phyloP scores from a whole-genome alignment of 2,888 invertebrate genomes.

The Sthenelais limicola region DNA sequence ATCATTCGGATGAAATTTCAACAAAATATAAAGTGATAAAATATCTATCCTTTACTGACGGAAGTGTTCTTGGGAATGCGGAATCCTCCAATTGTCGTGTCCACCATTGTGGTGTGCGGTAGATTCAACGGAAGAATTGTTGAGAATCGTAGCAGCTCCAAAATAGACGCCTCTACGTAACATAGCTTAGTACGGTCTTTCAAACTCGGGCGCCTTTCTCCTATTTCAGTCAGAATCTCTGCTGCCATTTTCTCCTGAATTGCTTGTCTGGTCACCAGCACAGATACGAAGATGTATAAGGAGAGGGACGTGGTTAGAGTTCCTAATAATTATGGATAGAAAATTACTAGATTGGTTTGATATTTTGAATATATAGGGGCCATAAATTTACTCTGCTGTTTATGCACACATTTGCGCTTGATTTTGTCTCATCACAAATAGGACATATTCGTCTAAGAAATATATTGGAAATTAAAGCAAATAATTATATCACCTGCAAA shows the following conservation, averaged over 20 bases:
- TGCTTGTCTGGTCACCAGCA: slow-evolving; percentile 4
- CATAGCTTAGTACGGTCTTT: background rate
- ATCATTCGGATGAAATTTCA: too few relatives aligned
- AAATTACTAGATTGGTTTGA: background rate
- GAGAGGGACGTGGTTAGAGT: background rate
- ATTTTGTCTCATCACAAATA: too few relatives aligned
- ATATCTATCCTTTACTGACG: too few relatives aligned
- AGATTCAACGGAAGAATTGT: background rate
- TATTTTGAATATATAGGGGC: background rate
- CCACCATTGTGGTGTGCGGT: background rate
- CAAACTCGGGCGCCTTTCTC: background rate
- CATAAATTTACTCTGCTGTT: too few relatives aligned
- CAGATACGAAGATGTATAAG: background rate
- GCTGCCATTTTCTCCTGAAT: background rate
- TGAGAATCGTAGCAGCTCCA: slow-evolving; percentile 17
- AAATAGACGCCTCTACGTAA: slow-evolving; percentile 15
- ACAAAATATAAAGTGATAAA: too few relatives aligned
- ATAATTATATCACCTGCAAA: background rate
- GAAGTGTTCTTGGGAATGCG: slow-evolving; percentile 26
- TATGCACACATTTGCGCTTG: too few relatives aligned
- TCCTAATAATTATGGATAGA: background rate
- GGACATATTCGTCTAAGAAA: background rate
- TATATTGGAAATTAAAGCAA: background rate
- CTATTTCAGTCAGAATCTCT: background rate
- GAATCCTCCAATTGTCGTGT: slow-evolving; percentile 5